A percentile compares a stretch with the other conserved stretches of the same genome.
These are phyloP conservation scores for Dysidea cf. avara DNA, from an alignment of 37 sponge, comb jelly and placozoan species.

Conservation along the genomic window DNA sequence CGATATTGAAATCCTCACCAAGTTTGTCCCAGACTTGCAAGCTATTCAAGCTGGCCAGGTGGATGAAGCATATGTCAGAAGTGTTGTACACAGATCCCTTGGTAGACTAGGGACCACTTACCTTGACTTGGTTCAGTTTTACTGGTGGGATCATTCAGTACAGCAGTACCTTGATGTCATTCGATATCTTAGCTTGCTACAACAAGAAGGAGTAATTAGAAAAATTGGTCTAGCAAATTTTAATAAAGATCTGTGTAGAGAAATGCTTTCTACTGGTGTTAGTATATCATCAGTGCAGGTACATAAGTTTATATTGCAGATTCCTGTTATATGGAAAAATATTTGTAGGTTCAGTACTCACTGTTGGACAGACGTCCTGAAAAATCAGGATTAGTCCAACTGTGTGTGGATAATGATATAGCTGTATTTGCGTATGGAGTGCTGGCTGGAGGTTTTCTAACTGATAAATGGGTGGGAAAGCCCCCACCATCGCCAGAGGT, in stretches of 20 bases:
- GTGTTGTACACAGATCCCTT: slow-evolving; percentile 35
- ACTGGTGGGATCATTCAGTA: slow-evolving; percentile 57
- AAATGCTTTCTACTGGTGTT: slow-evolving; percentile 22
- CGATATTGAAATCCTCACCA: slow-evolving; percentile 43
- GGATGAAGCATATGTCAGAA: slow-evolving; percentile 28
- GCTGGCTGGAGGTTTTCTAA: slow-evolving; percentile 65
- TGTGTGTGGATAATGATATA: slow-evolving; percentile 33
- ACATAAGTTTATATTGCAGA: not conserved
- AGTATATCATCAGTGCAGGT: slow-evolving; percentile 54
- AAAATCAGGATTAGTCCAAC: slow-evolving; percentile 22
- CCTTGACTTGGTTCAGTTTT: slow-evolving; percentile 55
- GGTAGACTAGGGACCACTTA: slow-evolving; percentile 30
- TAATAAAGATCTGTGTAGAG: slow-evolving; percentile 13
- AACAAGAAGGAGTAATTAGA: slow-evolving; percentile 31
- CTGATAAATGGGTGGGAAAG: slow-evolving; percentile 44
- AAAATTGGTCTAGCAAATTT: slow-evolving; percentile 63
- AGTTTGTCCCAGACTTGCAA: slow-evolving; percentile 63
- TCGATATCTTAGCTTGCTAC: slow-evolving; percentile 11
- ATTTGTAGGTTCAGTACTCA: slow-evolving; percentile 55
- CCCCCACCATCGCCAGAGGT: slow-evolving; percentile 32
- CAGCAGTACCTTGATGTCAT: slow-evolving; percentile 38
- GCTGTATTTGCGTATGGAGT: slow-evolving; percentile 56
- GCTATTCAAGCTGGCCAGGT: slow-evolving; percentile 23
- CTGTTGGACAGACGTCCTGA: slow-evolving; percentile 49
- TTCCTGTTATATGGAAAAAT: not conserved